phyloP scores from a whole-genome alignment of 2,888 invertebrate genomes.

The Calliopum simillimum region DNA sequence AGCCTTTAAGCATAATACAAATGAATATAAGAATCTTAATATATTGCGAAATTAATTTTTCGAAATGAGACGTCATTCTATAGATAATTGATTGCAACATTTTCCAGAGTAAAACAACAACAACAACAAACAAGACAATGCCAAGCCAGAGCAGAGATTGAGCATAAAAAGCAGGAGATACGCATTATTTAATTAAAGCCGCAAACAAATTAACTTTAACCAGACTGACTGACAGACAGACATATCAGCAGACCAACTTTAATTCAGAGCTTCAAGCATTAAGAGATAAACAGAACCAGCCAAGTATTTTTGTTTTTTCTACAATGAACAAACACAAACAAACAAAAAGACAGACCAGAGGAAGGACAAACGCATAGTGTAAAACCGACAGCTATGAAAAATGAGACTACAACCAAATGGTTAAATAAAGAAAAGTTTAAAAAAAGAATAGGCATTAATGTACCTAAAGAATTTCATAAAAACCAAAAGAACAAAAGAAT shows the following conservation, averaged over 20 bases:
- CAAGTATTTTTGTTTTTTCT: neutral
- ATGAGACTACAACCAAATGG: constrained; percentile 16
- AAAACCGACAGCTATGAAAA: constrained; percentile 12
- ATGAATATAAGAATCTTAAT: too few species aligned
- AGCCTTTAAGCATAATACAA: too few species aligned
- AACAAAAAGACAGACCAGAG: neutral
- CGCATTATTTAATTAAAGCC: constrained; percentile 19
- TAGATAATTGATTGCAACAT: constrained; percentile 9
- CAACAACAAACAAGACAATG: neutral
- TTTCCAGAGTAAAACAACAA: neutral
- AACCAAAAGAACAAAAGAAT: constrained; percentile 8
- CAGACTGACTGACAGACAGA: too few species aligned
- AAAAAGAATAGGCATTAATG: neutral
- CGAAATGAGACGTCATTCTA: neutral
- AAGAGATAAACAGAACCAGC: neutral
- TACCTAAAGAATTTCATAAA: constrained; percentile 3
- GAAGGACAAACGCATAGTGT: neutral
- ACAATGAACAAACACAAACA: neutral
- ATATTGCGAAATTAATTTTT: too few species aligned
- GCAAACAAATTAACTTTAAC: constrained; percentile 7
- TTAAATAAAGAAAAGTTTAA: neutral
- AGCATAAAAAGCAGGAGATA: neutral
- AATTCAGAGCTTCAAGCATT: constrained; percentile 11
- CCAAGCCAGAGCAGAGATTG: too few species aligned
- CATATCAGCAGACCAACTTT: neutral